These are phyloP conservation scores for Drosophila barbarae DNA, from an alignment of 2,888 invertebrate species.

Conservation along the genomic window DNA sequence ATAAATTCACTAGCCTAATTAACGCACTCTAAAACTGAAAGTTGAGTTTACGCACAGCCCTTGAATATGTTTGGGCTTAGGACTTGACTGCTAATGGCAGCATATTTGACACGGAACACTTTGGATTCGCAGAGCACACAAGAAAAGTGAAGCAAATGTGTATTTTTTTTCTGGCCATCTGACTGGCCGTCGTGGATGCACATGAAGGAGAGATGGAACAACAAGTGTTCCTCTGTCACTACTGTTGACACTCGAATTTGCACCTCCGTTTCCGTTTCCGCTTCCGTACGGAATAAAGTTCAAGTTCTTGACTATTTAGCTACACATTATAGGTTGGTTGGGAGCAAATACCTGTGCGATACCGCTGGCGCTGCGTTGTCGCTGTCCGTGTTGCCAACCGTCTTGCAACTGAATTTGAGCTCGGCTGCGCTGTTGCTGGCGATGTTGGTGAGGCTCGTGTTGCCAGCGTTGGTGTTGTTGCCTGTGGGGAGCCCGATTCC, in stretches of 20 bases:
- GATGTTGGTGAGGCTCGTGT: conserved; percentile 18
- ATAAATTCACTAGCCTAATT: conserved; percentile 15
- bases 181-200: background rate
- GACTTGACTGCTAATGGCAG: background rate
- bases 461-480: conserved; percentile 37
- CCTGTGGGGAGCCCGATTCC: conserved; percentile 30
- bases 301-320: conserved; percentile 17
- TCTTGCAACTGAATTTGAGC: conserved; percentile 77
- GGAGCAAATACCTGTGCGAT: conserved; percentile 70
- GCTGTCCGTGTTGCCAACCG: conserved; percentile 78
- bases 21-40: conserved; percentile 6
- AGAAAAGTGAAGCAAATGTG: background rate
- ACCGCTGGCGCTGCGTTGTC: conserved; percentile 75
- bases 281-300: conserved; percentile 3
- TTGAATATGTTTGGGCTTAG: background rate
- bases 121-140: background rate
- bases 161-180: background rate
- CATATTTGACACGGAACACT: background rate
- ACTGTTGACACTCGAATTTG: background rate
- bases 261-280: conserved; percentile 4
- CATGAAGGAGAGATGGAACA: background rate
- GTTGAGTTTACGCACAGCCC: background rate
- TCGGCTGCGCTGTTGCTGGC: conserved; percentile 43
- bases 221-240: conserved; percentile 21
- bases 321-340: conserved; percentile 11